Conservation (phyloP, 2,888 invertebrate species). For the Spisula subtruncata region DNA sequence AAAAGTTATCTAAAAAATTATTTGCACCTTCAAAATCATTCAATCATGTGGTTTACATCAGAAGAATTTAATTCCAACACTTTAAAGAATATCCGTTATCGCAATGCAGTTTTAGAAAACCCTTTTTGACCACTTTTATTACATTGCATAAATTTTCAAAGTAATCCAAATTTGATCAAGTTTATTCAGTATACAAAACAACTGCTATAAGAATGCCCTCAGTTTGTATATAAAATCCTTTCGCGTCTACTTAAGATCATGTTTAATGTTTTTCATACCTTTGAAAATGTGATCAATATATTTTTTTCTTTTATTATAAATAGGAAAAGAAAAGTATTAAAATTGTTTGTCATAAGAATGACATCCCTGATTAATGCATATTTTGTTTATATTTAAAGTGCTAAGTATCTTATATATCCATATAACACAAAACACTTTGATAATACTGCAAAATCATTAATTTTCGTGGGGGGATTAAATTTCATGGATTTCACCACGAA, state of each 20-base stretch:
- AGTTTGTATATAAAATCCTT: conserved; percentile 3
- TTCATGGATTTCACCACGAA: too few relatives aligned
- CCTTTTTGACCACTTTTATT: background rate
- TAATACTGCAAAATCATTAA: too few relatives aligned
- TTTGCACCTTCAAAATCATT: background rate
- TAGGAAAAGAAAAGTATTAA: background rate
- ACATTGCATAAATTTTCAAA: background rate
- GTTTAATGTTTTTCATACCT: conserved; percentile 20
- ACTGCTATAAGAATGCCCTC: background rate
- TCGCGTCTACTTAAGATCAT: background rate
- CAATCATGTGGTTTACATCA: conserved; percentile 9
- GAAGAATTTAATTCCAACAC: background rate
- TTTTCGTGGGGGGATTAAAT: too few relatives aligned
- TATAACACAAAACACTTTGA: background rate
- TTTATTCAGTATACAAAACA: background rate
- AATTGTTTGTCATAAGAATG: background rate
- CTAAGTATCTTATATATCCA: background rate
- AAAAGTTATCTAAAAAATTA: conserved; percentile 3
- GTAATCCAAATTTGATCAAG: background rate
- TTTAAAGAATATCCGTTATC: background rate
- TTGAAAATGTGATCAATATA: background rate
- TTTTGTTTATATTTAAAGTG: conserved; percentile 14
- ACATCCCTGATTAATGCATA: background rate
- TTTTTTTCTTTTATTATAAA: background rate
- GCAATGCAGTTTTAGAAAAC: background rate